Evolutionary conservation across 2,888 invertebrate genomes (phyloP), one percentile per base, ranked within the genome.

Genomic region (Diaphora mendica): DNA sequence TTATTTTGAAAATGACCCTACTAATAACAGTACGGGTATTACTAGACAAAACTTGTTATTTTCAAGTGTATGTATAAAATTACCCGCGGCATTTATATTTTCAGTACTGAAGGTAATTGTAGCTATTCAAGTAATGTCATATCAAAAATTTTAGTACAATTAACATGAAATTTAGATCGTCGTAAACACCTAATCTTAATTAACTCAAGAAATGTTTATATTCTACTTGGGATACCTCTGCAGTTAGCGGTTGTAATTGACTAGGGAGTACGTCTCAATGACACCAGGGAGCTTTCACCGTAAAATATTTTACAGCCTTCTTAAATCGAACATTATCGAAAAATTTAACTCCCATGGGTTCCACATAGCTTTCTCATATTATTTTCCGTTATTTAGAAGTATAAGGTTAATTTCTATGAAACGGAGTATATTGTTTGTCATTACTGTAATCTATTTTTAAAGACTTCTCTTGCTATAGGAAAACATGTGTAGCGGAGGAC

Each of bases 241-340:
- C 75, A 83, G 73, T 80, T 78, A 75, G 70, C 71, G 78, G 75
- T 77, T 84, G 79, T 87, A 87, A 88, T 87, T 86, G 86, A 77
- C 82, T 79, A 79, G 83, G 84, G 85, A 87, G 77, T 78, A 79
- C 79, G 80, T 79, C 82, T 80, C 78, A 77, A 73, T 74, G 79
- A 79, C 79, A 77, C 79, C 75, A 72, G 73, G 73, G 81, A 80
- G 79, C 78, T 79, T 77, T 71, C 77, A 78, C 86, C 87, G 84
- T 90, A 89, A 90, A 90, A 89, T 88, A 87, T 88, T 90, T 90
- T 91, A 91, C 87, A 89, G 76, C 83, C 81, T 77, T 74, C 85
- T 82, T 87, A 90, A 90, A 90, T 89, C 87, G 88, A 88, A 88
- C 87, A 91, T 90, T 91, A 90, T 91, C 89, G 78, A 77, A 74